phyloP scores from a whole-genome alignment of 2,113 vertebrate species.

The Bubo scandiacus region DNA sequence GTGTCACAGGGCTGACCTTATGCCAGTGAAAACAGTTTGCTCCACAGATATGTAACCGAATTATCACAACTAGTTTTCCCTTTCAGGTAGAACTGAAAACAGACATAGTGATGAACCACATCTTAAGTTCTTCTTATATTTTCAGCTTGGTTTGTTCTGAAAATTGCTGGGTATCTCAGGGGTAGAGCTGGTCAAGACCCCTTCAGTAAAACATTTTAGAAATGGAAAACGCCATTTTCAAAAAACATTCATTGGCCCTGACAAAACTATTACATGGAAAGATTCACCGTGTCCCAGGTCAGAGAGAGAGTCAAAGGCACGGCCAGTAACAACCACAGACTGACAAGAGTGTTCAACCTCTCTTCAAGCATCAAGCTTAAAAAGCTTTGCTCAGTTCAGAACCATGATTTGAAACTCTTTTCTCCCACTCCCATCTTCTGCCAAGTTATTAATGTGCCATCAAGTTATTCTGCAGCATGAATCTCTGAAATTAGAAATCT shows the following conservation, averaged over 20 bases:
- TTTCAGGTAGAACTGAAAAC: background rate
- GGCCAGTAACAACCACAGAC: background rate
- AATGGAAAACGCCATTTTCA: background rate
- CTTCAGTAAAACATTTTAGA: background rate
- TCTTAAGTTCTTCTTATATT: background rate
- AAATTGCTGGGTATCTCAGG: background rate
- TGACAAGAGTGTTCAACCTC: background rate
- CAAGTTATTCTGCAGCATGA: background rate
- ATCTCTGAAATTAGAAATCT: background rate
- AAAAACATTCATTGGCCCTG: background rate
- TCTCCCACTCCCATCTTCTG: slow-evolving; percentile 61
- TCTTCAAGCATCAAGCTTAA: background rate
- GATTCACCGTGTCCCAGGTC: background rate
- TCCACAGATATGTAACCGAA: background rate
- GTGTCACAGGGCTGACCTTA: background rate
- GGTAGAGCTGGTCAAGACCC: background rate
- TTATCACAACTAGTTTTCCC: background rate
- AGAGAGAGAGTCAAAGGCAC: background rate
- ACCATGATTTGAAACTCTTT: background rate
- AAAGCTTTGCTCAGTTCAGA: slow-evolving; percentile 22
- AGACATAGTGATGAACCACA: background rate
- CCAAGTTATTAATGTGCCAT: slow-evolving; percentile 46
- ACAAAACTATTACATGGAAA: background rate
- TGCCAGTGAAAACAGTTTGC: background rate
- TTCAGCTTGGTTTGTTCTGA: background rate